phyloP scores from a whole-genome alignment of 2,113 vertebrate species.

The Cheirogaleus medius region DNA sequence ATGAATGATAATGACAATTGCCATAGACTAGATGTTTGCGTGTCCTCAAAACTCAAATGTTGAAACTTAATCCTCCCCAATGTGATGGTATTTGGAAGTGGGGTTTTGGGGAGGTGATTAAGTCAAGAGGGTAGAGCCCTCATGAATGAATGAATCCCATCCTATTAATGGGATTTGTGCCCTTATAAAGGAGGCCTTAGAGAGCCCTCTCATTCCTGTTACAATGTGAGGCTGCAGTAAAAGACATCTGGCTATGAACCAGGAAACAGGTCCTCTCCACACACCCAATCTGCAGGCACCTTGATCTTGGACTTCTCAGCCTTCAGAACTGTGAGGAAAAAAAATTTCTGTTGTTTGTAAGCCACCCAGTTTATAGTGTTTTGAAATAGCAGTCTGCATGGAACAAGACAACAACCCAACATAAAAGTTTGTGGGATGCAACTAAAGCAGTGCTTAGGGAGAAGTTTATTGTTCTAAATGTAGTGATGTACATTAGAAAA shows the following conservation, averaged over 20 bases:
- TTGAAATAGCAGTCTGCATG: not conserved
- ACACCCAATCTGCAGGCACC: not conserved
- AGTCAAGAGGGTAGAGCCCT: not conserved
- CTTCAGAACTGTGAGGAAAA: not conserved
- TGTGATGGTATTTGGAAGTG: not conserved
- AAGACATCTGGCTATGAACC: not conserved
- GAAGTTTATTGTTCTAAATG: not conserved
- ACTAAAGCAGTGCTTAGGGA: not conserved
- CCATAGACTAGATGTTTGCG: not conserved
- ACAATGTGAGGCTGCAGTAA: not conserved
- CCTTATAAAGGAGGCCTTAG: not conserved
- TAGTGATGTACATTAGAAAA: too few relatives aligned
- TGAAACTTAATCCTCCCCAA: not conserved
- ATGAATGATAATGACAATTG: not conserved
- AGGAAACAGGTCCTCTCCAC: not conserved
- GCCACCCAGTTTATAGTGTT: not conserved
- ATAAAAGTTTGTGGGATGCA: not conserved
- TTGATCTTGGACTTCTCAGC: not conserved
- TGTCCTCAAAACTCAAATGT: not conserved
- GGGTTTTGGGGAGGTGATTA: not conserved
- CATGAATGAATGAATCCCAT: not conserved
- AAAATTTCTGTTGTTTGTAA: not conserved
- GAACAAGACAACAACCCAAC: not conserved
- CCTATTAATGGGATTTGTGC: not conserved
- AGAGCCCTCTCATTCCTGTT: too few relatives aligned